A percentile compares a stretch with the other conserved stretches of the same genome.
Conservation (phyloP, 1,140 invertebrate genomes). For the Gonatopus flavifemur region DNA sequence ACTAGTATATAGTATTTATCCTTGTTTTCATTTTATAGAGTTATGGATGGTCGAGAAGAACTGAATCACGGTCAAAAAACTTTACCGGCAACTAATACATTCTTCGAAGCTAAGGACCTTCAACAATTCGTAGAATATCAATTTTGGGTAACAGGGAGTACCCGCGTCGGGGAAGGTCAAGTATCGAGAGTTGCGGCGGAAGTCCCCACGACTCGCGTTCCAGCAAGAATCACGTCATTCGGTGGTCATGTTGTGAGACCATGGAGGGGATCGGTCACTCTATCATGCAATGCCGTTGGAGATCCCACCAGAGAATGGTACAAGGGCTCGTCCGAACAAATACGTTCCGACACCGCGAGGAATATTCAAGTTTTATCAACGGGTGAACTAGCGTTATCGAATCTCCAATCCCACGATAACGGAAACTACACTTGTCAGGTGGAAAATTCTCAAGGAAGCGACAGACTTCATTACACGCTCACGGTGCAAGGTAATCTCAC, state of each 20-base stretch:
- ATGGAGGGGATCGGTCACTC: conserved; percentile 65
- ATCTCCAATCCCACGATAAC: conserved; percentile 66
- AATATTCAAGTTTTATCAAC: conserved; percentile 65
- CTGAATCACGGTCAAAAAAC: conserved; percentile 69
- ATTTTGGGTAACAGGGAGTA: conserved; percentile 80
- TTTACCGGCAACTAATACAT: conserved; percentile 64
- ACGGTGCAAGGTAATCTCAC: conserved; percentile 64
- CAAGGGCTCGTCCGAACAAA: conserved; percentile 52
- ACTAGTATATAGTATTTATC: conserved; percentile 3
- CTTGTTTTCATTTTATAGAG: conserved; percentile 39
- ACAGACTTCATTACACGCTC: conserved; percentile 64
- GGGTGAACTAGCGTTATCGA: conserved; percentile 67
- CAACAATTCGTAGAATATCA: conserved; percentile 78
- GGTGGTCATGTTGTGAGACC: conserved; percentile 66
- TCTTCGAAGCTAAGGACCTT: conserved; percentile 69
- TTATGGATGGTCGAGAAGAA: conserved; percentile 69
- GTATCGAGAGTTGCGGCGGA: conserved; percentile 70
- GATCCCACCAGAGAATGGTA: conserved; percentile 69
- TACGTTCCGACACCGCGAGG: conserved; percentile 56
- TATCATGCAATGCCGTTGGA: conserved; percentile 69
- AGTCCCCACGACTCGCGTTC: conserved; percentile 64
- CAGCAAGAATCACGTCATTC: conserved; percentile 71
- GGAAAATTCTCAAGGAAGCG: conserved; percentile 71
- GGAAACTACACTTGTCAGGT: conserved; percentile 79
- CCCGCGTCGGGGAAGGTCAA: conserved; percentile 74